Evolutionary conservation across 2,113 vertebrate genomes (phyloP).

Genomic region (Elephantulus edwardii): DNA sequence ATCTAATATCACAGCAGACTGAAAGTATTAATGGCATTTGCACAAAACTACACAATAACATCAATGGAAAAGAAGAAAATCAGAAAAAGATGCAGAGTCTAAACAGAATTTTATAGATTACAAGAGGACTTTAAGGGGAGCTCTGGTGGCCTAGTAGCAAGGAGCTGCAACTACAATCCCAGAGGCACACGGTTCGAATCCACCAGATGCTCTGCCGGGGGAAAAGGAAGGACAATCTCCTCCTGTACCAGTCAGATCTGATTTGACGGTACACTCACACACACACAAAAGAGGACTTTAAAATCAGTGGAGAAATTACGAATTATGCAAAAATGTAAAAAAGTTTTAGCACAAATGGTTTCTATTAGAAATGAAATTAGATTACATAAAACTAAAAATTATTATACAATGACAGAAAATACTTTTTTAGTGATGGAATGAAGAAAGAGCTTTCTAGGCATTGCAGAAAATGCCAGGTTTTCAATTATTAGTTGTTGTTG

Average conservation of each 20-base stretch:
- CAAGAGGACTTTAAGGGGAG: too few species aligned
- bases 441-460: not conserved
- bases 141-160: too few species aligned
- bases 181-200: too few species aligned
- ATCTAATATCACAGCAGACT: not conserved
- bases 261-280: too few species aligned
- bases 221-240: too few species aligned
- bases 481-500: too few species aligned
- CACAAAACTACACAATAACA: not conserved
- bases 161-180: too few species aligned
- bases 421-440: not conserved
- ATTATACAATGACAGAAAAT: constrained; percentile 14
- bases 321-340: not conserved
- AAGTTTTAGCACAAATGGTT: not conserved
- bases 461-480: not conserved
- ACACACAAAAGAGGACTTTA: not conserved
- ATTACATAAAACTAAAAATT: constrained; percentile 46
- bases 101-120: not conserved
- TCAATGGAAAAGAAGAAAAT: not conserved
- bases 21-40: not conserved
- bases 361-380: constrained; percentile 31
- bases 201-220: too few species aligned
- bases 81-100: not conserved
- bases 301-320: constrained; percentile 19
- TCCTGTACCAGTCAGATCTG: too few species aligned